Base-by-base conservation (phyloP, 2,797 vertebrate species). In the Okamejei kenojei region DNA sequence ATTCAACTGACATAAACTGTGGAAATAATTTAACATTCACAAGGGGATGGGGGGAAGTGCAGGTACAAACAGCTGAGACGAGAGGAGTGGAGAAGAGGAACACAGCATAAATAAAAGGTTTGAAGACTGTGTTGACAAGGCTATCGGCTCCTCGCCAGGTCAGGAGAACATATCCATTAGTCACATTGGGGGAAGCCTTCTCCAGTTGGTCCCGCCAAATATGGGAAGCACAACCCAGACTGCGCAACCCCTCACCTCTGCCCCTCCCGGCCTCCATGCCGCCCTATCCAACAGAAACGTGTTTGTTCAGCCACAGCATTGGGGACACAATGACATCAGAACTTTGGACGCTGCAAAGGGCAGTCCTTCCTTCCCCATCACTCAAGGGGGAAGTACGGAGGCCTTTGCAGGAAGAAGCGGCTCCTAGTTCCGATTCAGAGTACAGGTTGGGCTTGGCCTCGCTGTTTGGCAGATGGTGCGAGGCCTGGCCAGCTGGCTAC, bases 11-110 rank as follows among this genome's bases (percentile, higher is more conserved):
- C 10, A 21, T 63, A 38, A 7, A 73, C n/a, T 38, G 6, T 17
- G 2, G 23, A 76, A 74, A 76, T 92, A 76, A 76, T 92, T 92
- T 92, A 92, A 92, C 90, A 92, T 76, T 92, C 29, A 91, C 23
- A 38, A 63, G 26, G 61, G 7, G 2, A 45, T 21, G 45, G 23
- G 1, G 54, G 32, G 23, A 4, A 26, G 54, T 32, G 90, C 71
- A 54, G 71, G 38, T 92, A 11, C 5, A 29, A 54, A 58, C 38
- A 92, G 71, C 26, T 74, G 73, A 21, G 71, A 6, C 71, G 58
- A 29, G 11, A 76, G 54, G 71, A 13, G 38, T 35, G 45, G 73
- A 54, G 38, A 90, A 68, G 61, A 2, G 38, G 54, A 54, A 45
- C 71, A 76, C 90, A 58, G 74, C 38, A 92, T 92, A 76, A 92